A percentile compares a stretch with the other conserved stretches of the same genome.
phyloP scores from a whole-genome alignment of 2,888 invertebrate genomes.

The Punctoribates punctum region DNA sequence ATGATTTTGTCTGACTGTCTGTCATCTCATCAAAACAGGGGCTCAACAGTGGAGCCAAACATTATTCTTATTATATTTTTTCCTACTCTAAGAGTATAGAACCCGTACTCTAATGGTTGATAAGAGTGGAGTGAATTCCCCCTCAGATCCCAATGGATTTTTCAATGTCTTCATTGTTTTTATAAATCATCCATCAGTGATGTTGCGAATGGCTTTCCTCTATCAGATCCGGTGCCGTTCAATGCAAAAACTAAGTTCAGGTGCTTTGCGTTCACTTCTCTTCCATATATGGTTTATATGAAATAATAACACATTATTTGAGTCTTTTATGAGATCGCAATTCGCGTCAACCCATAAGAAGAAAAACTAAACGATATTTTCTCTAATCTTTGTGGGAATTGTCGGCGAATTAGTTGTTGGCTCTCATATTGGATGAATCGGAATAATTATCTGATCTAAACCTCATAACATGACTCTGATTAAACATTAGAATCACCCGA shows the following conservation, averaged over 20 bases:
- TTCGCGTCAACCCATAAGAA: conserved; percentile 20
- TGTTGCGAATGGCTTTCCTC: conserved; percentile 16
- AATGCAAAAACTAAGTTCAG: background rate
- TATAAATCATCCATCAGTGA: conserved; percentile 24
- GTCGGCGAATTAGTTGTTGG: conserved; percentile 10
- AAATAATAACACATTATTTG: conserved; percentile 30
- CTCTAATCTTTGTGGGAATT: conserved; percentile 34
- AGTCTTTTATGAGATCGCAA: conserved; percentile 16
- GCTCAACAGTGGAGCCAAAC: background rate
- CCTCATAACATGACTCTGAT: conserved; percentile 33
- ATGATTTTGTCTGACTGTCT: conserved; percentile 20
- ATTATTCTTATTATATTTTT: conserved; percentile 27
- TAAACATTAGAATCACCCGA: conserved; percentile 9
- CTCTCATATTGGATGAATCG: background rate
- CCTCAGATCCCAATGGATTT: conserved; percentile 36
- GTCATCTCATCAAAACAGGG: conserved; percentile 14
- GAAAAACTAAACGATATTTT: conserved; percentile 30
- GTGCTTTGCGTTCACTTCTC: conserved; percentile 11
- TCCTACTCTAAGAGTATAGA: background rate
- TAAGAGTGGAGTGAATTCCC: conserved; percentile 14
- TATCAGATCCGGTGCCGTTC: background rate
- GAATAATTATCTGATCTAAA: conserved; percentile 30
- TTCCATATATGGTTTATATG: conserved; percentile 15
- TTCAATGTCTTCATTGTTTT: conserved; percentile 31
- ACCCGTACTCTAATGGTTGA: conserved; percentile 3